Evolutionary conservation across 2,888 invertebrate genomes (phyloP).

Genomic region (Idaea dimidiata): DNA sequence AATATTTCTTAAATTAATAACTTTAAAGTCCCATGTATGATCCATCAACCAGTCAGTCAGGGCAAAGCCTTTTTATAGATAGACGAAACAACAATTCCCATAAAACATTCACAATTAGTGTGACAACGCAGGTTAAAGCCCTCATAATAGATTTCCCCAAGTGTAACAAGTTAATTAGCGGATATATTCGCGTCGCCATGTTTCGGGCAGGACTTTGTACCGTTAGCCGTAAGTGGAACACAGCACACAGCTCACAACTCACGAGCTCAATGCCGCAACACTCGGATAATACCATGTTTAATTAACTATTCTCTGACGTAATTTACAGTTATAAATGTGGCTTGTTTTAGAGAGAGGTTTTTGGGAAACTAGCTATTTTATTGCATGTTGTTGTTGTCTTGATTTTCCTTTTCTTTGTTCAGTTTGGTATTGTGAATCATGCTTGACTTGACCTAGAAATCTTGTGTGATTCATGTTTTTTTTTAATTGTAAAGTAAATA

Average conservation of each 20-base stretch:
- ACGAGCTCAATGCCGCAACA: conserved; percentile 36
- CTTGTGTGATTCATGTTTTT: neutral
- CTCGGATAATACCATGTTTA: conserved; percentile 2
- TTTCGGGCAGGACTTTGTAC: conserved; percentile 61
- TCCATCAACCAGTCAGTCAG: no score
- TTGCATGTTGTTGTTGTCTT: neutral
- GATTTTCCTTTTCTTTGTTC: neutral
- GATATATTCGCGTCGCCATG: conserved; percentile 48
- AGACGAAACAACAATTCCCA: neutral
- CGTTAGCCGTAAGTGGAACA: conserved; percentile 58
- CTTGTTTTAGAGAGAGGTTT: neutral
- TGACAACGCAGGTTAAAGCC: conserved; percentile 50
- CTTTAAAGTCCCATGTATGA: no score
- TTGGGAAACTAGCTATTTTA: neutral
- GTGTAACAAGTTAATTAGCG: conserved; percentile 59
- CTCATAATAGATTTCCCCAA: conserved; percentile 45
- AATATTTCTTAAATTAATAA: no score
- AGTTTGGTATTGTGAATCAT: neutral
- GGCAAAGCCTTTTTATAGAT: no score
- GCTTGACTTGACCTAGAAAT: neutral
- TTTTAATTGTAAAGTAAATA: no score
- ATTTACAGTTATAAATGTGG: neutral
- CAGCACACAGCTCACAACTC: no score
- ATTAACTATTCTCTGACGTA: neutral
- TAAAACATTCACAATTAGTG: conserved; percentile 22